Percentiles rank a stretch among this genome's conserved stretches.
Conservation (phyloP, 1,140 invertebrate species). For the Hirudo medicinalis region DNA sequence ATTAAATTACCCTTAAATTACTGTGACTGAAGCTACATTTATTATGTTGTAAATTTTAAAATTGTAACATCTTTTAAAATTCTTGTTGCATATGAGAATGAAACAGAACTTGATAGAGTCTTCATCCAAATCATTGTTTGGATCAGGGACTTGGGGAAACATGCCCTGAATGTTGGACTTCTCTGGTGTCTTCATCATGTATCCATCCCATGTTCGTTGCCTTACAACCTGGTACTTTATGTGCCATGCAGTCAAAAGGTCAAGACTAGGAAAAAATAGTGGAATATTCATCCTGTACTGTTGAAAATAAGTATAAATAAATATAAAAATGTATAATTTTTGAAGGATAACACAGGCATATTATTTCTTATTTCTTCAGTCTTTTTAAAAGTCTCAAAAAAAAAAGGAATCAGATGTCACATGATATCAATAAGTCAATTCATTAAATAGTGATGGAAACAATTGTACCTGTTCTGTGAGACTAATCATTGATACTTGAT, state of each 20-base stretch:
- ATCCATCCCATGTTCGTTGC: slow-evolving; percentile 23
- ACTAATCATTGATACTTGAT: slow-evolving; percentile 24
- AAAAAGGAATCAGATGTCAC: no score
- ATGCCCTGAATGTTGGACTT: slow-evolving; percentile 15
- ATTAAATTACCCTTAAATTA: no score
- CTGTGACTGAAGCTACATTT: no score
- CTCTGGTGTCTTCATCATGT: slow-evolving; percentile 7
- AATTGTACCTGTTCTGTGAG: slow-evolving; percentile 18
- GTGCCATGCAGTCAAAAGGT: slow-evolving; percentile 22
- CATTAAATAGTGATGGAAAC: not conserved
- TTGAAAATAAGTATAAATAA: not conserved
- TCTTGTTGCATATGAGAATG: no score
- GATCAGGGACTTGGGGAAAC: slow-evolving; percentile 20
- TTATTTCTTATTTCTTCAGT: no score
- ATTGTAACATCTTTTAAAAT: no score
- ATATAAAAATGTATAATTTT: no score
- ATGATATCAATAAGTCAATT: not conserved
- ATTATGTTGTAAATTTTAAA: no score
- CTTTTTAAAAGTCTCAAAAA: no score
- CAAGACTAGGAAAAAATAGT: slow-evolving; percentile 22
- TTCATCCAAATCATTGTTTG: slow-evolving; percentile 22
- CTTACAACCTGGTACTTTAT: slow-evolving; percentile 22
- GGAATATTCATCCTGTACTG: slow-evolving; percentile 24
- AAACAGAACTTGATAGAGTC: slow-evolving; percentile 13
- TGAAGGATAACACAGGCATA: no score